phyloP scores from a whole-genome alignment of 2,888 invertebrate genomes.

The Nebria salina region DNA sequence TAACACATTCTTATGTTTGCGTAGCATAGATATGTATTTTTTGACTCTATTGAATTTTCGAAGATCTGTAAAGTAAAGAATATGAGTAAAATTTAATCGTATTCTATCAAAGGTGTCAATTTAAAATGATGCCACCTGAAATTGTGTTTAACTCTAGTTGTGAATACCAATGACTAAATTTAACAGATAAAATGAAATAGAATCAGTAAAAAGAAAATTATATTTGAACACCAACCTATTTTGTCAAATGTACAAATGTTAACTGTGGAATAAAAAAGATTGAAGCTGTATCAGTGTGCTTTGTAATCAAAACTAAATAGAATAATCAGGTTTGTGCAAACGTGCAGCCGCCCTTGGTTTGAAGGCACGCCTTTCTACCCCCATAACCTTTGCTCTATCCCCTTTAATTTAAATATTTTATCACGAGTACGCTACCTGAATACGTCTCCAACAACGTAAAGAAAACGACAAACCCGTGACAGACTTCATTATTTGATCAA shows the following conservation, averaged over 20 bases:
- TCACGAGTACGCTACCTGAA: slow-evolving; percentile 41
- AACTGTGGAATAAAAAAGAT: neutral
- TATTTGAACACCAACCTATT: neutral
- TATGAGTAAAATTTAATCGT: no score
- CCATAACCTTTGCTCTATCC: slow-evolving; percentile 37
- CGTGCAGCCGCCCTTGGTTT: neutral
- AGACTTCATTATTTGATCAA: slow-evolving; percentile 44
- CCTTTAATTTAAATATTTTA: slow-evolving; percentile 45
- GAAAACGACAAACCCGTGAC: slow-evolving; percentile 42
- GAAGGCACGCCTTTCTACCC: neutral
- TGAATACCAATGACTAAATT: neutral
- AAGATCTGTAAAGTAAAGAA: no score
- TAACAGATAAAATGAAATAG: neutral
- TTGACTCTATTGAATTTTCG: no score
- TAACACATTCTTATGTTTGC: no score
- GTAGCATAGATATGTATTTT: no score
- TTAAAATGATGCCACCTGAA: neutral
- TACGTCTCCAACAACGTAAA: slow-evolving; percentile 35
- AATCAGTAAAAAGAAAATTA: neutral
- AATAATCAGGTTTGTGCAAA: neutral
- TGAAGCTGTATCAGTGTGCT: neutral
- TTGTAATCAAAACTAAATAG: slow-evolving; percentile 1
- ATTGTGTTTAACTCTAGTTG: neutral
- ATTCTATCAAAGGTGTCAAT: no score
- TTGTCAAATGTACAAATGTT: neutral